Conservation (phyloP, 1,140 invertebrate genomes). For the Drosophila saltans region DNA sequence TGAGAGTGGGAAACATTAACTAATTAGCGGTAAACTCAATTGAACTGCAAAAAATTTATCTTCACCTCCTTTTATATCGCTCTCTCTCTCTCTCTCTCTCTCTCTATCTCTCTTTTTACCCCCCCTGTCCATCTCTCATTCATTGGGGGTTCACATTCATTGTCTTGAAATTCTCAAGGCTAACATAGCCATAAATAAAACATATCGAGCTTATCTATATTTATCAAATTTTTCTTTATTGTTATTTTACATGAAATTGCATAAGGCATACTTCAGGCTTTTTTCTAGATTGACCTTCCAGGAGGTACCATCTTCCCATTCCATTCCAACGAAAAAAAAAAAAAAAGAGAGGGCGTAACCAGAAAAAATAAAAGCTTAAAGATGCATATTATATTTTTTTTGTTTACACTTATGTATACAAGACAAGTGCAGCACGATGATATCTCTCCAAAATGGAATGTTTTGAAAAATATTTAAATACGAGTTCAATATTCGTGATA, state of each 20-base stretch:
- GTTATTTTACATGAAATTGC: conserved; percentile 13
- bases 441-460: too few relatives aligned
- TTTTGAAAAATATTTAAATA: too few relatives aligned
- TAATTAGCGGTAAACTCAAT: conserved; percentile 73
- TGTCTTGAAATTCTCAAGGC: conserved; percentile 6
- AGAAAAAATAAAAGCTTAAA: not conserved
- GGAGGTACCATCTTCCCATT: too few relatives aligned
- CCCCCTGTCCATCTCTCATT: too few relatives aligned
- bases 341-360: not conserved
- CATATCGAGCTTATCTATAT: conserved; percentile 9
- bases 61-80: conserved; percentile 29
- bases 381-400: too few relatives aligned
- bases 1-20: conserved; percentile 17
- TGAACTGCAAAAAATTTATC: conserved; percentile 63
- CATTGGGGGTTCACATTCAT: not conserved
- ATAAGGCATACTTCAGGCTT: conserved; percentile 1
- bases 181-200: conserved; percentile 10
- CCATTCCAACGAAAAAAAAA: not conserved
- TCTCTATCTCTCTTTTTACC: not conserved
- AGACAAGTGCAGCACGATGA: too few relatives aligned
- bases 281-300: conserved; percentile 5
- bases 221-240: conserved; percentile 5
- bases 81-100: not conserved
- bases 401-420: too few relatives aligned
- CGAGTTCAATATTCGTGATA: too few relatives aligned